Evolutionary conservation across 2,797 vertebrate species (phyloP), one percentile per base, ranked within the genome.

Genomic region (Premnoplex brunnescens): DNA sequence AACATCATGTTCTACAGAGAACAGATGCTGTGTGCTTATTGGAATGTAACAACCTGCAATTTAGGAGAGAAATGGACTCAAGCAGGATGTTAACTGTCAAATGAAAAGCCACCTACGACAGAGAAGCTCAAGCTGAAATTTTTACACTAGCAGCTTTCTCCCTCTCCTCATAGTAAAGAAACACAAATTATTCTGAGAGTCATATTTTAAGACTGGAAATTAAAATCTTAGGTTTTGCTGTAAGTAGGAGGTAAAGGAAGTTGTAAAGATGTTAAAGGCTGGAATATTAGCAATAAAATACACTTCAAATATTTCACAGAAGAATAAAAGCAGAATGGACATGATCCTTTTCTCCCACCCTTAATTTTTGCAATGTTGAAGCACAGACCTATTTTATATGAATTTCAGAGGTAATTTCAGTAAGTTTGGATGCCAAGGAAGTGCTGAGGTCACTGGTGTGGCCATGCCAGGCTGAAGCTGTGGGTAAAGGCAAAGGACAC

Each of bases 11-110:
- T 68, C 52, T 20, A 84, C 44, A 85, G 67, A 48, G 37, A 95
- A 81, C 55, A 96, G 95, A 89, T 84, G 75, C 79, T 55, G 41
- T 54, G 77, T 84, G 91, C 54, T 91, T 69, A 69, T 3, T 93
- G 85, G 94, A 91, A 93, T 68, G 68, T 37, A 88, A 78, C 83
- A 73, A n/a, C 10, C 52, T 60, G 60, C 63, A 78, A 9, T 82
- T 93, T 71, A 67, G 91, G 55, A 82, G 64, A 93, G 72, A 83
- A 63, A 88, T 49, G 69, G 88, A 95, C 81, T 84, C 6, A 60
- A 87, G 37, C 60, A 51, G 89, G 63, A 86, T 79, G 62, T n/a
- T 63, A 79, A 49, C 68, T 86, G 59, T 79, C 77, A 93, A 68
- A 85, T 41, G 51, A 89, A 83, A 92, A 91, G 52, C 78, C 75